A percentile compares a stretch with the other conserved stretches of the same genome.
These are phyloP conservation scores for Astreopora myriophthalma DNA, from an alignment of 64 coral and sea anemone genomes.

Conservation along the genomic window DNA sequence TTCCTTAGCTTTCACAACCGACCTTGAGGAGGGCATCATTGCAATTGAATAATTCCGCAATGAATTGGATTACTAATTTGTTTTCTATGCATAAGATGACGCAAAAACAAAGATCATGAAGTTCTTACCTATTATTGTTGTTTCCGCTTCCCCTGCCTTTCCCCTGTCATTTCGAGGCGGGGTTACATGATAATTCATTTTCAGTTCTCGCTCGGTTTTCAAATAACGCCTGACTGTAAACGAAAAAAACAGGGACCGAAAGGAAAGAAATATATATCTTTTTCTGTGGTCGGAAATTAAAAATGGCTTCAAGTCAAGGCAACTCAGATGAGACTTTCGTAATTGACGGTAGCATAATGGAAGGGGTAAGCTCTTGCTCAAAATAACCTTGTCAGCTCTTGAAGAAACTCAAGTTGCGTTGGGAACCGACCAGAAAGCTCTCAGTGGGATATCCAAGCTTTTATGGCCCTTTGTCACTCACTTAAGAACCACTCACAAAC, in stretches of 20 bases:
- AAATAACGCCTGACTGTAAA: not conserved
- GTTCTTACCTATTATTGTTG: too few species aligned
- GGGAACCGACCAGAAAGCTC: too few species aligned
- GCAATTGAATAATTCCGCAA: not conserved
- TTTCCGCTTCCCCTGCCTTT: not conserved
- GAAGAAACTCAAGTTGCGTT: too few species aligned
- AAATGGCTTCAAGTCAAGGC: not conserved
- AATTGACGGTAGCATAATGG: conserved; percentile 71
- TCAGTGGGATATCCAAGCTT: too few species aligned
- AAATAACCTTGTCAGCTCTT: not conserved
- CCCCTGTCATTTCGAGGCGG: not conserved
- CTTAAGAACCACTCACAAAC: not conserved
- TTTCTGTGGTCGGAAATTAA: too few species aligned
- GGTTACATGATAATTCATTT: not conserved
- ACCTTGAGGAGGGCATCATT: not conserved
- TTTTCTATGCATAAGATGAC: too few species aligned
- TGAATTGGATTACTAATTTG: too few species aligned
- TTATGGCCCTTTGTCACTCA: too few species aligned
- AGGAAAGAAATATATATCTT: too few species aligned
- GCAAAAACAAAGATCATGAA: too few species aligned
- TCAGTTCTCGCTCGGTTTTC: not conserved
- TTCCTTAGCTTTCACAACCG: not conserved
- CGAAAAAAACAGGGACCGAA: too few species aligned
- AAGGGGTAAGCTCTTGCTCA: conserved; percentile 48
- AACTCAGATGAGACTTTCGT: conserved; percentile 1